Conservation (phyloP, 1,140 invertebrate species). For the Brevipalpus yothersi region DNA sequence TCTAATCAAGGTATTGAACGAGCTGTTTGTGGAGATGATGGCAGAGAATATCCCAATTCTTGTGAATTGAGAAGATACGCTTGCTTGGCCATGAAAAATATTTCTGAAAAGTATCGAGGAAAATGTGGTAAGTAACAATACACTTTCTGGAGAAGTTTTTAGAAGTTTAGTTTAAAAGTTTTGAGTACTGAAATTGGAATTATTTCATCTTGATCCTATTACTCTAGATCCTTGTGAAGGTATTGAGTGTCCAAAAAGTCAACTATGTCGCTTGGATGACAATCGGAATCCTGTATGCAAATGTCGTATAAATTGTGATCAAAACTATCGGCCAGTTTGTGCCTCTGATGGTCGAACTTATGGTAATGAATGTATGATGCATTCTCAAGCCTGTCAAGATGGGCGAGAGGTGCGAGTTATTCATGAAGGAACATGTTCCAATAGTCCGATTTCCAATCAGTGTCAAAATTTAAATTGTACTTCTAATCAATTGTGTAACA, state of each 20-base stretch:
- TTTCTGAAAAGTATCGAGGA: conserved; percentile 56
- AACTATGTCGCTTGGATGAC: conserved; percentile 16
- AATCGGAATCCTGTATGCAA: conserved; percentile 45
- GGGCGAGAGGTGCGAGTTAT: conserved; percentile 43
- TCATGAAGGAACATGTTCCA: conserved; percentile 47
- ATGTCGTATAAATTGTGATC: conserved; percentile 45
- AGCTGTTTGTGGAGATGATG: conserved; percentile 36
- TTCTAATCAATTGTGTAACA: conserved; percentile 46
- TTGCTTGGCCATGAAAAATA: conserved; percentile 43
- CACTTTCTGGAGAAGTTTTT: background rate
- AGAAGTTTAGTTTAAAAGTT: background rate
- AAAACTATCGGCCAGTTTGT: conserved; percentile 54
- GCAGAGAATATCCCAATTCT: conserved; percentile 32
- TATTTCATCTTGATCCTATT: background rate
- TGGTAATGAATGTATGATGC: conserved; percentile 52
- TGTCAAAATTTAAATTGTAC: conserved; percentile 48
- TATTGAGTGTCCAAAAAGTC: background rate
- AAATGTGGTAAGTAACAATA: conserved; percentile 47
- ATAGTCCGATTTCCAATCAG: conserved; percentile 46
- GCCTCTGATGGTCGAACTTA: conserved; percentile 53
- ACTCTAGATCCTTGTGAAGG: background rate
- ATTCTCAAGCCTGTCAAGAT: conserved; percentile 43
- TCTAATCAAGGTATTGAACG: conserved; percentile 46
- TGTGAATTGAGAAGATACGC: conserved; percentile 55
- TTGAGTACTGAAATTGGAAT: background rate